Conservation (phyloP, 2,797 vertebrate genomes). For the Alosa sapidissima region DNA sequence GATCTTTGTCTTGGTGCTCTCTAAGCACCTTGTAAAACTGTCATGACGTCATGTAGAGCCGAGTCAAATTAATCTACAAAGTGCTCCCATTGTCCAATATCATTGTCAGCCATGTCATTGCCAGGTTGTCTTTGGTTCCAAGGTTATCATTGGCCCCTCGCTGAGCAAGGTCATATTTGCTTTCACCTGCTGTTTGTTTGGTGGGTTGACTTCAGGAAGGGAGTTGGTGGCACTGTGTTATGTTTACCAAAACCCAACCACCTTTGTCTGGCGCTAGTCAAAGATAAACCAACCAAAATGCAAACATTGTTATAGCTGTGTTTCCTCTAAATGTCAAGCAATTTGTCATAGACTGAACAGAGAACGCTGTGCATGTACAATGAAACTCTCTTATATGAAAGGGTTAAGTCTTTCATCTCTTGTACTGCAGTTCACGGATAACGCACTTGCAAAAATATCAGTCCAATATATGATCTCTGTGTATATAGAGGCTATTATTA, state of each 20-base stretch:
- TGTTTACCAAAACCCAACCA: background rate
- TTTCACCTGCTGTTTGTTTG: background rate
- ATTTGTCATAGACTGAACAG: background rate
- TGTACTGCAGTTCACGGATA: background rate
- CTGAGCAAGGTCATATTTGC: background rate
- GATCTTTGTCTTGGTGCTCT: background rate
- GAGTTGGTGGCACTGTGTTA: background rate
- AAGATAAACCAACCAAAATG: background rate
- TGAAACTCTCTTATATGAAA: background rate
- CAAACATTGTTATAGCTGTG: background rate
- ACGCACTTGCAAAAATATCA: background rate
- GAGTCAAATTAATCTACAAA: slow-evolving; percentile 12
- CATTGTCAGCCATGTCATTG: slow-evolving; percentile 4
- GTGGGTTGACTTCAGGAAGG: background rate
- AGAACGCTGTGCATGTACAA: background rate
- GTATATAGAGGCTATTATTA: background rate
- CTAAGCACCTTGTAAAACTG: slow-evolving; percentile 2
- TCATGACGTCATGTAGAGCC: background rate
- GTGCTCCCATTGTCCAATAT: background rate
- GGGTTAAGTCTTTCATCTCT: background rate
- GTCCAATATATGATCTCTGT: background rate
- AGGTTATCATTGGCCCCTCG: background rate
- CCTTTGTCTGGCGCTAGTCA: background rate
- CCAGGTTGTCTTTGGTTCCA: slow-evolving; percentile 13
- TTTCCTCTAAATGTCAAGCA: background rate